Conservation (phyloP, 2,797 vertebrate genomes). For the Microcaecilia unicolor region DNA sequence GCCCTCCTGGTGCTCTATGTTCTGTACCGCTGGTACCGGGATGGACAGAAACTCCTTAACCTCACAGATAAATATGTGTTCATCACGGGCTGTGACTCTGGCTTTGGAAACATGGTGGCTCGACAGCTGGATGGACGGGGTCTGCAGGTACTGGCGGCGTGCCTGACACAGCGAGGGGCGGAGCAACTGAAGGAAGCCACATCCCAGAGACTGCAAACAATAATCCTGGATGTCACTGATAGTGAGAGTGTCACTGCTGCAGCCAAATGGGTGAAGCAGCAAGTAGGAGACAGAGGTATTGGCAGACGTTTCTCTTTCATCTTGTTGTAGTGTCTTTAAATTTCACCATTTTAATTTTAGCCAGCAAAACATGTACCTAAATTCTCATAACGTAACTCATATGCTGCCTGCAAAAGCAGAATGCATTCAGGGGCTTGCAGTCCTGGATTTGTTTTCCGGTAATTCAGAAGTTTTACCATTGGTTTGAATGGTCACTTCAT, state of each 20-base stretch:
- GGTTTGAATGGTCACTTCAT: no score
- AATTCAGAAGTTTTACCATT: no score
- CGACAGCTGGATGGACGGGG: conserved; percentile 64
- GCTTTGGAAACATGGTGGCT: conserved; percentile 74
- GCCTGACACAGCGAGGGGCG: conserved; percentile 69
- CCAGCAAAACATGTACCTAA: no score
- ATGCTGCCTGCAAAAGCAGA: no score
- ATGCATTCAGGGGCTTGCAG: no score
- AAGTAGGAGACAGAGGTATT: conserved; percentile 42
- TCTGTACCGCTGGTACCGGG: conserved; percentile 37
- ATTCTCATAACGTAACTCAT: no score
- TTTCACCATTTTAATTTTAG: no score
- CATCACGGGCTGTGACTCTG: conserved; percentile 40
- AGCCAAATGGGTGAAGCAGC: conserved; percentile 27
- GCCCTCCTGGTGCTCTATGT: conserved; percentile 19
- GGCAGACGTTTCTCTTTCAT: no score
- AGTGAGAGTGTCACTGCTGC: conserved; percentile 26
- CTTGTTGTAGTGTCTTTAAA: no score
- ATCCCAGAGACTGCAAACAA: conserved; percentile 25
- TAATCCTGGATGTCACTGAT: conserved; percentile 31
- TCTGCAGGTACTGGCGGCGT: conserved; percentile 71
- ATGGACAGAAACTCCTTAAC: conserved; percentile 31
- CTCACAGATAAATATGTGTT: conserved; percentile 41
- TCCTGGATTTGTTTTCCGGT: no score
- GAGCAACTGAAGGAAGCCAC: conserved; percentile 23